phyloP scores from a whole-genome alignment of 2,888 invertebrate genomes.

The Onthophagus sagittarius region DNA sequence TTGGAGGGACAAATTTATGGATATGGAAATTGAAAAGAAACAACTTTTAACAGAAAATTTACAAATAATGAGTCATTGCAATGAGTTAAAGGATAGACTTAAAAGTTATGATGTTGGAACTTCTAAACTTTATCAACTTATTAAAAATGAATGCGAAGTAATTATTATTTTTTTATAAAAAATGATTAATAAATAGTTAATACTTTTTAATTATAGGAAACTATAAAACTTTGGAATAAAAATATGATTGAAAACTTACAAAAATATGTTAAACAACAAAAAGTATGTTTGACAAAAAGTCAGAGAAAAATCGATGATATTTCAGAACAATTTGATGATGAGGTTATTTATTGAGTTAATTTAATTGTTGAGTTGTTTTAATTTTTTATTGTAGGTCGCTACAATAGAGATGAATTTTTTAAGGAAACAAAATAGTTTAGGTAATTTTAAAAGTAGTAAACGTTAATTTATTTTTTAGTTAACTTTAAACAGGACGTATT shows the following conservation, averaged over 20 bases:
- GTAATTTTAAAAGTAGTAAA: neutral
- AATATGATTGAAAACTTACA: conserved; percentile 20
- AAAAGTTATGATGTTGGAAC: conserved; percentile 23
- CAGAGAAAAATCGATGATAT: conserved; percentile 15
- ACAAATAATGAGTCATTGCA: conserved; percentile 8
- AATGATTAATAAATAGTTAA: neutral
- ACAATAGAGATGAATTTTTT: conserved; percentile 20
- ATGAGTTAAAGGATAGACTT: conserved; percentile 16
- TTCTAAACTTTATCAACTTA: conserved; percentile 21
- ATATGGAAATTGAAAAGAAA: conserved; percentile 28
- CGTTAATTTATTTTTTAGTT: neutral
- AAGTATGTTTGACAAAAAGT: conserved; percentile 11
- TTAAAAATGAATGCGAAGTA: conserved; percentile 26
- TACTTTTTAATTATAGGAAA: conserved; percentile 14
- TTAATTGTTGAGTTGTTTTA: neutral
- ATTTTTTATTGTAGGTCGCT: conserved; percentile 14
- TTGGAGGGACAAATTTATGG: conserved; percentile 29
- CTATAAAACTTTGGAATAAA: conserved; percentile 27
- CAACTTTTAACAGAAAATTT: conserved; percentile 8
- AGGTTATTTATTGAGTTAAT: conserved; percentile 12
- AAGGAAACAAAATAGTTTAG: conserved; percentile 17
- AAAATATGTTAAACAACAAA: conserved; percentile 20
- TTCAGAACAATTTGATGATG: conserved; percentile 15
- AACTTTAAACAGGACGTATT: too few species aligned
- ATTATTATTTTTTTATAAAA: neutral